These are phyloP conservation scores for Ceratina calcarata DNA, from an alignment of 1,140 invertebrate species.

Conservation along the genomic window DNA sequence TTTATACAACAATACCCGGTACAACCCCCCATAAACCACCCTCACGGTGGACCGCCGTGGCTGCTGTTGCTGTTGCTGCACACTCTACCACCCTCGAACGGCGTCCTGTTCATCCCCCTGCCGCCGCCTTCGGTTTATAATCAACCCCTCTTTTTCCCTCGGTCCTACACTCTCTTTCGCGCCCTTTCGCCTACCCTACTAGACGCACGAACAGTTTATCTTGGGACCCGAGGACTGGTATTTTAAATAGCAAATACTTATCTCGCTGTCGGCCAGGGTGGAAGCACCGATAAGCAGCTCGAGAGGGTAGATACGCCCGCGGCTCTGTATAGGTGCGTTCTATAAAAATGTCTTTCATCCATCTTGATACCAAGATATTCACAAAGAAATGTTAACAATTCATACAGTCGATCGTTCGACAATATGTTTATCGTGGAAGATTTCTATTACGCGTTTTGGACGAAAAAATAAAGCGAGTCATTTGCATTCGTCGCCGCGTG, in stretches of 20 bases:
- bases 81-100: constrained; percentile 59
- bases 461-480: constrained; percentile 43
- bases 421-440: not conserved
- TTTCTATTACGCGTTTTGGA: constrained; percentile 13
- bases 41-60: constrained; percentile 74
- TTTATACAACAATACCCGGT: constrained; percentile 81
- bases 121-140: constrained; percentile 67
- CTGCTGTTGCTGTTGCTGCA: constrained; percentile 59
- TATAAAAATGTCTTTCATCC: too few relatives aligned
- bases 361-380: not conserved
- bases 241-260: constrained; percentile 80
- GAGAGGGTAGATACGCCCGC: constrained; percentile 55
- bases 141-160: constrained; percentile 57
- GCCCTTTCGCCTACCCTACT: constrained; percentile 43
- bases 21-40: constrained; percentile 79
- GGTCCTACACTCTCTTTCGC: constrained; percentile 37
- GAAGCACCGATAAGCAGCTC: constrained; percentile 52
- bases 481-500: constrained; percentile 48
- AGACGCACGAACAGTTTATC: constrained; percentile 75
- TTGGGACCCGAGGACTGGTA: constrained; percentile 74
- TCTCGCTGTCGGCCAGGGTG: constrained; percentile 62
- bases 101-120: constrained; percentile 31
- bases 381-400: too few relatives aligned
- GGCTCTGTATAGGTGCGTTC: not conserved
- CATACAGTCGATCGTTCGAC: too few relatives aligned